Evolutionary conservation across 2,113 vertebrate species (phyloP).

Genomic region (Euleptes europaea): DNA sequence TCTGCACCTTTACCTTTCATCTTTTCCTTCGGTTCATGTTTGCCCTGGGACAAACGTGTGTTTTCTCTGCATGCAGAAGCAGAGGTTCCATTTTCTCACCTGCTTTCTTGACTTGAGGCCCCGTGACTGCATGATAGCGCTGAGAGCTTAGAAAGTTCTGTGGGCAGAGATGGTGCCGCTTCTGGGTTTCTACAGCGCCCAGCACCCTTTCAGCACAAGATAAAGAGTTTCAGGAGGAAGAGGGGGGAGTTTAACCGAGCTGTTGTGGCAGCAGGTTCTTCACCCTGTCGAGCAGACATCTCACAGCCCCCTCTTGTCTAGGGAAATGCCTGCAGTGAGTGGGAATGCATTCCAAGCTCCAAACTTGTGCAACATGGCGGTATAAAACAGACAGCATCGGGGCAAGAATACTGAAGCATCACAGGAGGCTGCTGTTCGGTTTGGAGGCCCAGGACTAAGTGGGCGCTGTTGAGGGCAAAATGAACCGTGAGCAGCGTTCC

Average conservation of each 20-base stretch:
- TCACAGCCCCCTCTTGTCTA: neutral
- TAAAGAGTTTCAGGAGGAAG: neutral
- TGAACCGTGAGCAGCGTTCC: conserved; percentile 25
- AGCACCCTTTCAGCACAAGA: neutral
- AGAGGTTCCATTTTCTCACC: neutral
- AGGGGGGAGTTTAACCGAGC: neutral
- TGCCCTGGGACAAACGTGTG: neutral
- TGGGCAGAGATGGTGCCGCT: neutral
- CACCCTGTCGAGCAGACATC: neutral
- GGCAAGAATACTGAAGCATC: conserved; percentile 47
- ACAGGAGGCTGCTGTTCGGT: conserved; percentile 33
- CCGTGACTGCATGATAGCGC: neutral
- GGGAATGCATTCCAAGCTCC: conserved; percentile 18
- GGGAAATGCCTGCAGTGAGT: neutral
- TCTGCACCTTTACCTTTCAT: neutral
- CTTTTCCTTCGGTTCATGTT: neutral
- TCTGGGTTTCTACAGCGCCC: too few species aligned
- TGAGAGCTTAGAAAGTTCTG: neutral
- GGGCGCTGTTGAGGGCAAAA: conserved; percentile 16
- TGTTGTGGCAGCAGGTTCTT: neutral
- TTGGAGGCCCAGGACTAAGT: conserved; percentile 40
- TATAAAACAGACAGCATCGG: conserved; percentile 50
- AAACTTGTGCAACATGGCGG: conserved; percentile 47
- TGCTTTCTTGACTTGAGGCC: neutral
- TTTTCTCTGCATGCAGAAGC: too few species aligned